These are phyloP conservation scores for Athalia circularis DNA, from an alignment of 2,888 invertebrate genomes.

Conservation along the genomic window DNA sequence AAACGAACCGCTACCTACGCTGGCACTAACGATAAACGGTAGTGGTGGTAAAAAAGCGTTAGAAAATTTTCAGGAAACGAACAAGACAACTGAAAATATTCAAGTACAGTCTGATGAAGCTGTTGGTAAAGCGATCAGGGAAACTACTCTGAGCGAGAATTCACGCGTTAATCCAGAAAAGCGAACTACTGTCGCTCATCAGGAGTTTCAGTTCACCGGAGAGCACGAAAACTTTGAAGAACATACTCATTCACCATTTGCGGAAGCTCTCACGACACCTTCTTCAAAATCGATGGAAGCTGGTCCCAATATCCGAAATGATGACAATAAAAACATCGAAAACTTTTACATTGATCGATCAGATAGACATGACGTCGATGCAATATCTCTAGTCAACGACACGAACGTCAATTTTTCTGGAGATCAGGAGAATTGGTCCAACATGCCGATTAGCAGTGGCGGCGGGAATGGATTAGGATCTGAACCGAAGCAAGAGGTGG, in stretches of 20 bases:
- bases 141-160: not conserved
- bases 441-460: not conserved
- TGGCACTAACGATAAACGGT: constrained; percentile 3
- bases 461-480: constrained; percentile 37
- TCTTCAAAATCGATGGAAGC: constrained; percentile 21
- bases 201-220: constrained; percentile 49
- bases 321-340: no score
- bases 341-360: no score
- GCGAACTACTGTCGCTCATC: not conserved
- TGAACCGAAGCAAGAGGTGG: constrained; percentile 63
- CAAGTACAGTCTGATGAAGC: not conserved
- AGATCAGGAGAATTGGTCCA: not conserved
- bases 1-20: constrained; percentile 4
- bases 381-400: constrained; percentile 64
- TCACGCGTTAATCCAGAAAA: not conserved
- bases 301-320: constrained; percentile 39
- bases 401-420: constrained; percentile 62
- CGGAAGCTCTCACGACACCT: constrained; percentile 46
- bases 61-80: not conserved
- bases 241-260: constrained; percentile 26
- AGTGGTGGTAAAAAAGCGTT: not conserved
- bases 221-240: constrained; percentile 47
- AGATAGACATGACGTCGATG: constrained; percentile 35
- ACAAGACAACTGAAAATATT: not conserved
- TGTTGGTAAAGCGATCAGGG: not conserved